Evolutionary conservation across 2,797 vertebrate genomes (phyloP).

Genomic region (Enteromius viviparus): DNA sequence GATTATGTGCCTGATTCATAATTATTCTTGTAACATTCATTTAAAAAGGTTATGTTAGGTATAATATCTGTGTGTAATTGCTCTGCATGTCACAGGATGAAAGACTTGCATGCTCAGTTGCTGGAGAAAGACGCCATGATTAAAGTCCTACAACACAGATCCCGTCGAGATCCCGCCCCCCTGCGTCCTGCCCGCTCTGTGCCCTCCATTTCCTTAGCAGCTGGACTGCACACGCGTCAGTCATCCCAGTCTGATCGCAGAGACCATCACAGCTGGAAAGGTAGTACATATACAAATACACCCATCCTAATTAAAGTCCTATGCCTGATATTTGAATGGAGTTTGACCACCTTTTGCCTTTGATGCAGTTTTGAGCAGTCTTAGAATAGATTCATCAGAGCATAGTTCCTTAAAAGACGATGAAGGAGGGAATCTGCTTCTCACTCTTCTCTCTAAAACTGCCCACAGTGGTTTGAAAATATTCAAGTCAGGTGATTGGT

Average conservation of each 20-base stretch:
- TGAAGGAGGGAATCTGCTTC: too few species aligned
- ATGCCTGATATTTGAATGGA: not conserved
- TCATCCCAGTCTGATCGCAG: constrained; percentile 82
- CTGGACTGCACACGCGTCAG: constrained; percentile 77
- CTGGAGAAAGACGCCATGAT: constrained; percentile 91
- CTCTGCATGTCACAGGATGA: constrained; percentile 75
- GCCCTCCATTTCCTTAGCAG: constrained; percentile 78
- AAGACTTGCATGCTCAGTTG: constrained; percentile 88
- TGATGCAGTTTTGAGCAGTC: too few species aligned
- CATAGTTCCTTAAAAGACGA: too few species aligned
- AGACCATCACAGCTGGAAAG: constrained; percentile 81
- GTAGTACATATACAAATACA: constrained; percentile 65
- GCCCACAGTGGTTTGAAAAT: too few species aligned
- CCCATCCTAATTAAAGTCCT: not conserved
- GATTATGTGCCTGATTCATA: not conserved
- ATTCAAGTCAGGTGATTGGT: too few species aligned
- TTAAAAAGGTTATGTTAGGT: not conserved
- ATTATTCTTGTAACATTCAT: not conserved
- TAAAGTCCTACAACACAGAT: constrained; percentile 87
- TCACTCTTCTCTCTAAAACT: too few species aligned
- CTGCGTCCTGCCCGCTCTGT: constrained; percentile 82
- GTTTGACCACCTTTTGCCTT: too few species aligned
- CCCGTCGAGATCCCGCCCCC: constrained; percentile 73
- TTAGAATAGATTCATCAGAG: too few species aligned
- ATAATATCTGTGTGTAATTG: constrained; percentile 9